phyloP scores from a whole-genome alignment of 2,888 invertebrate species.

The Pharmacophagus antenor region DNA sequence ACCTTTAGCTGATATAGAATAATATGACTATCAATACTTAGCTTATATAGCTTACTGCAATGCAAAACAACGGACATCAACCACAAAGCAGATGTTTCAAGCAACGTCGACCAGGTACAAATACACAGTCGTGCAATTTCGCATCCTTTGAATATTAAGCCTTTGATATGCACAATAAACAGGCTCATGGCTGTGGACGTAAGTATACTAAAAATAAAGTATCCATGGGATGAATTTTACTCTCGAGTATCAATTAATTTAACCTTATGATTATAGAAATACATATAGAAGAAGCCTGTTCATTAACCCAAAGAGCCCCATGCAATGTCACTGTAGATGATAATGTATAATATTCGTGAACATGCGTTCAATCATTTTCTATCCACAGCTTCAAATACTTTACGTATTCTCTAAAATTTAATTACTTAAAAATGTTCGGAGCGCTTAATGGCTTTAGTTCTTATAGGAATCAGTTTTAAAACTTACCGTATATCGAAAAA shows the following conservation, averaged over 20 bases:
- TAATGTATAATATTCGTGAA: no score
- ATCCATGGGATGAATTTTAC: neutral
- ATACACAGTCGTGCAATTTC: slow-evolving; percentile 45
- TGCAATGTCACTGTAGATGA: no score
- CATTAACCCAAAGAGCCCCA: no score
- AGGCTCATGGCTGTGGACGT: slow-evolving; percentile 48
- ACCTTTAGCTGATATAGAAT: no score
- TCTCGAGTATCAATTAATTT: neutral
- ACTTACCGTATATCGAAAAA: no score
- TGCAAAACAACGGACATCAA: slow-evolving; percentile 45
- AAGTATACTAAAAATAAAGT: slow-evolving; percentile 30
- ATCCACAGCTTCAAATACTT: no score
- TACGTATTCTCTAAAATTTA: no score
- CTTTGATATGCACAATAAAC: slow-evolving; percentile 63
- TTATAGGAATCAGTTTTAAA: no score
- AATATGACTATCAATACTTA: no score
- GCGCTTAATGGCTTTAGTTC: no score
- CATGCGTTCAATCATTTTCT: no score
- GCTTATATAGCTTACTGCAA: slow-evolving; percentile 36
- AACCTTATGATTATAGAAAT: neutral
- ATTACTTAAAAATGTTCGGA: no score
- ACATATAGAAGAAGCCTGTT: neutral
- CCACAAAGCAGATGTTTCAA: slow-evolving; percentile 42
- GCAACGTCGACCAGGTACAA: slow-evolving; percentile 31
- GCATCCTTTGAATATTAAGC: slow-evolving; percentile 53